Conservation (phyloP, 2,113 vertebrate genomes). For the Notothenia coriiceps region DNA sequence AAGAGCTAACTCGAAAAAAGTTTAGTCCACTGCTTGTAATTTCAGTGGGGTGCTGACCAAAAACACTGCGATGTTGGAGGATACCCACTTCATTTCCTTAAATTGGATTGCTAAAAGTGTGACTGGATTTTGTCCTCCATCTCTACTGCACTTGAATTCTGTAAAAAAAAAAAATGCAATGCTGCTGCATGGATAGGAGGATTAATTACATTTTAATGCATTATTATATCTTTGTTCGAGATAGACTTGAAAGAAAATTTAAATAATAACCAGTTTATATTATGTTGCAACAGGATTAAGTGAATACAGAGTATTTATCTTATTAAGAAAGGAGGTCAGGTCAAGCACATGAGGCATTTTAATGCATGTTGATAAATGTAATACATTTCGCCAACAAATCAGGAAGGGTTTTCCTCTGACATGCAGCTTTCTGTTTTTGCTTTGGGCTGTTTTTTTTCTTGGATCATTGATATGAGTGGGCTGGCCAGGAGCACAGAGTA, state of each 20-base stretch:
- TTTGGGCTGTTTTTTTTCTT: constrained; percentile 7
- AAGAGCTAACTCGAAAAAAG: not conserved
- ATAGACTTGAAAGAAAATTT: not conserved
- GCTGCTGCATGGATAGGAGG: not conserved
- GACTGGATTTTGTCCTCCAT: not conserved
- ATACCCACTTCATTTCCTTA: not conserved
- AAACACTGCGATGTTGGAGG: too few species aligned
- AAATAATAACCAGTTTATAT: not conserved
- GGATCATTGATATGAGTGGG: not conserved
- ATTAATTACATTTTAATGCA: not conserved
- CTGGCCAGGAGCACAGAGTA: constrained; percentile 40
- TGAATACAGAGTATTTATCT: not conserved
- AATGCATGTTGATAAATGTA: constrained; percentile 6
- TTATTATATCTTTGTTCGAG: not conserved
- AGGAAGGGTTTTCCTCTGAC: constrained; percentile 1
- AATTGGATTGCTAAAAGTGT: not conserved
- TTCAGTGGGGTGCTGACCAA: not conserved
- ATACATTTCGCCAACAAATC: constrained; percentile 8
- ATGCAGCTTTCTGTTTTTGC: constrained; percentile 16
- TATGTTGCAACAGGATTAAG: not conserved
- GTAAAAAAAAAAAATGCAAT: too few species aligned
- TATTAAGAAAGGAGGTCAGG: not conserved
- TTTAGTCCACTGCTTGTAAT: not conserved
- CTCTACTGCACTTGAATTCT: not conserved
- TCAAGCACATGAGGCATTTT: not conserved